Evolutionary conservation across 2,888 invertebrate species (phyloP), one percentile per base, ranked within the genome.

Genomic region (Stenodera caucasica): DNA sequence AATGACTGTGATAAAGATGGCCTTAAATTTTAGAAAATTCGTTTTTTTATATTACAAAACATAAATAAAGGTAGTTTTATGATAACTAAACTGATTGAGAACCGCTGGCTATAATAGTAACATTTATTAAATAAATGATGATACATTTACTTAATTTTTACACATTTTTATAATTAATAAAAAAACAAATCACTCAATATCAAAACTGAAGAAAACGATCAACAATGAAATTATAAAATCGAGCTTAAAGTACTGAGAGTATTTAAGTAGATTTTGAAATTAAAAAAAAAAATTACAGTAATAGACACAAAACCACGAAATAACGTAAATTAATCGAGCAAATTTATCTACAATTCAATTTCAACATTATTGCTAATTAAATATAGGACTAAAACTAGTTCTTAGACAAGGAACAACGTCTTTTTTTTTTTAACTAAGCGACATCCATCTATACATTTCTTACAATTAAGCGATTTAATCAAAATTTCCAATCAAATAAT

Each of bases 101-200:
- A 35, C 12, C 14, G n/a, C 30, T 32, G 51, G 23, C 14, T 53
- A 23, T 64, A 66, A 67, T 67, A 61, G 65, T 66, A 71, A 71
- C 71, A 71, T 71, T 70, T 71, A 70, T 71, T 71, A 64, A 67
- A 69, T 70, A 71, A 70, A 64, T 58, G 70, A 35, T 67, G 64
- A 60, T 69, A 70, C 65, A 70, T 60, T 64, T 53, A 67, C 65
- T 60, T 64, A 66, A 67, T 68, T 63, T 57, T 61, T 67, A 21
- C 58, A 65, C 62, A 70, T 59, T 60, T 60, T 66, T 69, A 70
- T 67, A 63, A 53, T 60, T 55, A 40, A 69, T n/a, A n/a, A n/a
- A n/a, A 69, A 70, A 69, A 69, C 52, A 56, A 67, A 67, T 67
- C 63, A 67, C 65, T 60, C 57, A 49, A 60, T 62, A 64, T 21